Base-by-base conservation (phyloP, 64 coral and sea anemone species). In the Stichodactyla mertensii region DNA sequence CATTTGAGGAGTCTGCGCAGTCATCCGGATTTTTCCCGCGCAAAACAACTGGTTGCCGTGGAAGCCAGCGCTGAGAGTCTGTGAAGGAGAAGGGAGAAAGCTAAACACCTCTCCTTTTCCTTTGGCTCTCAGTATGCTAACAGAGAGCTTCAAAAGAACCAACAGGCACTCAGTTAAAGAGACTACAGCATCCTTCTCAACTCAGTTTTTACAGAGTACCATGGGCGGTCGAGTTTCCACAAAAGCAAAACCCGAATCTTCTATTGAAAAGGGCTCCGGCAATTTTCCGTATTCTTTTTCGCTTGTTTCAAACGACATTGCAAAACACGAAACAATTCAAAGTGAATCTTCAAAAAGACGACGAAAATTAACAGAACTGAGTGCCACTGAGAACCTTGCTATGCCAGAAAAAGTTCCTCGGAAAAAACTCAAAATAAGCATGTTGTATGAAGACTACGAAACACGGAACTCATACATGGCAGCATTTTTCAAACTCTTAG, bases 401-500 rank as follows among this genome's bases (percentile, higher is more conserved):
- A 23, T 7, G 53, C 59, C 60, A 60, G 61, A 22, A 54, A 54
- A 79, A 84, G 87, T 59, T 88, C 79, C 80, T 22, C 86, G 89
- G 52, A 95, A 95, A 83, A 95, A 77, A 51, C 79, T 92, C 13
- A 95, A 82, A 84, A 89, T 95, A 55, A 95, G 91, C 77, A 89
- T 91, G 70, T 55, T 95, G 23, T 95, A 95, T 83, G 88, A 86
- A 55, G 87, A 66, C 36, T 86, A 91, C 61, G 86, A 82, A 20
- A 88, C 89, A 85, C 88, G 93, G 51, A 95, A 89, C 87, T 99
- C 97, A n/a, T 89, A 87, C 51, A 99, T 99, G 91, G 93, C 88
- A 14, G 93, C 93, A n/a, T 99, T 99, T 78, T 99, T 99, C 77
- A 95, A 79, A 64, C 62, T 99, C 10, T 92, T 99, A 54, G 97